phyloP scores from a whole-genome alignment of 2,888 invertebrate species.

The Choristoneura rosaceana region DNA sequence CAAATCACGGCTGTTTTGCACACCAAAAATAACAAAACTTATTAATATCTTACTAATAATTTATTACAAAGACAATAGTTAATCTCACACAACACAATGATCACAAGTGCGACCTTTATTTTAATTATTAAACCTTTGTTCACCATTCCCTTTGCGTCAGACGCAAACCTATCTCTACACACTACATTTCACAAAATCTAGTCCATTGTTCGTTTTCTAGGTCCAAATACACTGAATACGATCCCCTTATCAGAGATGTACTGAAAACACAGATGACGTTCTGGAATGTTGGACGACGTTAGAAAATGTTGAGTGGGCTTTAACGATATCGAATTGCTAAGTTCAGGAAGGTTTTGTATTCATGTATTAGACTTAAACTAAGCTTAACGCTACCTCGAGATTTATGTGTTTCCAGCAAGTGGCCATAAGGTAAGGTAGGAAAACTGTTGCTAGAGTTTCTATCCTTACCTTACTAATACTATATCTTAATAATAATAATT shows the following conservation, averaged over 20 bases:
- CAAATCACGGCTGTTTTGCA: no score
- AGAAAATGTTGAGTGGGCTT: neutral
- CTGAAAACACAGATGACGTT: neutral
- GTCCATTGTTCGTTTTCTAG: constrained; percentile 19
- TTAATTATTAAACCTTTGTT: constrained; percentile 1
- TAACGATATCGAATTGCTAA: neutral
- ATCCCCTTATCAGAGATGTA: constrained; percentile 6
- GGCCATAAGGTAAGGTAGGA: no score
- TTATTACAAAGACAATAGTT: neutral
- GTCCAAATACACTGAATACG: constrained; percentile 6
- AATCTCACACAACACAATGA: neutral
- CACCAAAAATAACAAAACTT: no score
- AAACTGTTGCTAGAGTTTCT: no score
- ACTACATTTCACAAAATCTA: constrained; percentile 21
- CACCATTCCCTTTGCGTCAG: neutral
- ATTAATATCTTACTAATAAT: neutral
- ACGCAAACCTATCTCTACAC: constrained; percentile 5
- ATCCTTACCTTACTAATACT: no score
- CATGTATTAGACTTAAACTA: no score
- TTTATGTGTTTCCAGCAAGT: no score
- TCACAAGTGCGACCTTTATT: neutral
- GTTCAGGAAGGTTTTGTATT: neutral
- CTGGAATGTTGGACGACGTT: neutral
- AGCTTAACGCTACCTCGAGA: no score
- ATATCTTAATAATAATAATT: no score